These are phyloP conservation scores for Orthosia cruda DNA, from an alignment of 2,888 invertebrate species.

Conservation along the genomic window DNA sequence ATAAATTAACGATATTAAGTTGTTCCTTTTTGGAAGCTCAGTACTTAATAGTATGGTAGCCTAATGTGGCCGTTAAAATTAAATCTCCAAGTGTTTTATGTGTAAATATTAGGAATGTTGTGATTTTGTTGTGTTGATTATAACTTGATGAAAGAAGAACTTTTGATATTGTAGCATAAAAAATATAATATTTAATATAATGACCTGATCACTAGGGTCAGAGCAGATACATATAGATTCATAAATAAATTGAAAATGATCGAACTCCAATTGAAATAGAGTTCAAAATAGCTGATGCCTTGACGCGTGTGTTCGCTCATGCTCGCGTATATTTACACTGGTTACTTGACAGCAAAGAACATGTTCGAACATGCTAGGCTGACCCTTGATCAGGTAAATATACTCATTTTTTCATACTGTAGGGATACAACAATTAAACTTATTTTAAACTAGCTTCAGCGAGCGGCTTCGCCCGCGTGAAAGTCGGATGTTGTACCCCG, in stretches of 20 bases:
- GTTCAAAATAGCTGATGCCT: no score
- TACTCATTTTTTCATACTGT: no score
- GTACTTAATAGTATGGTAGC: background rate
- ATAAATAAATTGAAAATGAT: background rate
- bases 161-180: background rate
- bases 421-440: no score
- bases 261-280: no score
- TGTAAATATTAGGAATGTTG: constrained; percentile 32
- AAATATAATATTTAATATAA: no score
- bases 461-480: no score
- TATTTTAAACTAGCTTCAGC: no score
- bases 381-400: background rate
- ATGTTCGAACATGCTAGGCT: background rate
- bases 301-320: no score
- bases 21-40: background rate
- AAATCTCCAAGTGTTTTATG: background rate
- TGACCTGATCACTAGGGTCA: background rate
- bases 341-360: background rate
- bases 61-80: background rate
- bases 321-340: no score
- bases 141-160: background rate
- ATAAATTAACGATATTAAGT: no score
- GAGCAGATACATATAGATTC: background rate
- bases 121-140: background rate
- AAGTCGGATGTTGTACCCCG: no score